phyloP scores from a whole-genome alignment of 2,888 invertebrate genomes.

The Campoletis raptor region DNA sequence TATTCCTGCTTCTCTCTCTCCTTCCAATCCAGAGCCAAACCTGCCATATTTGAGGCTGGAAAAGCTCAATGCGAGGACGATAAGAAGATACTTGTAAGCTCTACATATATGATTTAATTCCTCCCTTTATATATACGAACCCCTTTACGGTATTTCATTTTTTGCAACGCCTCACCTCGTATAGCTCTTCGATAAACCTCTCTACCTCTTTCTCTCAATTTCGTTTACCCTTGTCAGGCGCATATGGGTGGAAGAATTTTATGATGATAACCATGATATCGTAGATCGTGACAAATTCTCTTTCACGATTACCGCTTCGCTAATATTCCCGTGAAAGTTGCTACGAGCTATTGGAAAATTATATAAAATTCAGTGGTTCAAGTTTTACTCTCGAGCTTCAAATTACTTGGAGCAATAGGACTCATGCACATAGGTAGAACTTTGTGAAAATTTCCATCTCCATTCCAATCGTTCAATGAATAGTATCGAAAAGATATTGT shows the following conservation, averaged over 20 bases:
- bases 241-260: neutral
- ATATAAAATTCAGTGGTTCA: neutral
- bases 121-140: slow-evolving; percentile 1
- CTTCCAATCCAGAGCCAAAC: neutral
- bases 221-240: neutral
- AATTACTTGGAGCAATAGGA: neutral
- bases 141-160: slow-evolving; percentile 24
- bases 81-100: slow-evolving; percentile 36
- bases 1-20: slow-evolving; percentile 1
- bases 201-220: neutral
- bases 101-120: slow-evolving; percentile 15
- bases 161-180: neutral
- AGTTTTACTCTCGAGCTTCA: too few relatives aligned
- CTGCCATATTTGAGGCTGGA: slow-evolving; percentile 48
- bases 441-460: neutral
- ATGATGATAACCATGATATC: neutral
- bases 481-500: neutral
- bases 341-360: neutral
- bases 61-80: slow-evolving; percentile 52
- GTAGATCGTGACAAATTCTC: neutral
- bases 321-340: neutral
- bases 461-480: neutral
- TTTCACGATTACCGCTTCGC: neutral
- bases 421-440: too few relatives aligned
- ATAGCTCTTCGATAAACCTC: neutral